Conservation (phyloP, 2,113 vertebrate species). For the Pseudonaja textilis region DNA sequence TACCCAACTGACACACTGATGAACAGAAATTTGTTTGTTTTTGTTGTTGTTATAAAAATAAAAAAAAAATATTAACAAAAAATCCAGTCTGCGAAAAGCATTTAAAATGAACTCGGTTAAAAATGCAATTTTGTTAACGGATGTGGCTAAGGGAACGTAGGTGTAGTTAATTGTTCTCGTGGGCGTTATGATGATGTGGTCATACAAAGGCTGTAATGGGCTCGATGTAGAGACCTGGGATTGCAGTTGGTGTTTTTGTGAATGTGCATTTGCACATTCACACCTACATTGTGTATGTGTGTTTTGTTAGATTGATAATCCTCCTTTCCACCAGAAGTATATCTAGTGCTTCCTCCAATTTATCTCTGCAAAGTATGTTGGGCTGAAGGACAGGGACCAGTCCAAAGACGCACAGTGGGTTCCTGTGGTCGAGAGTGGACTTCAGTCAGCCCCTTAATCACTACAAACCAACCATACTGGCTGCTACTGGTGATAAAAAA, state of each 20-base stretch:
- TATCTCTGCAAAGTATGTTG: neutral
- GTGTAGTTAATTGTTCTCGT: neutral
- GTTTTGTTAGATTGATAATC: neutral
- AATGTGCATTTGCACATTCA: neutral
- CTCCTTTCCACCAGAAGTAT: neutral
- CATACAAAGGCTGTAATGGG: neutral
- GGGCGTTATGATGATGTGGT: neutral
- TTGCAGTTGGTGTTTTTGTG: neutral
- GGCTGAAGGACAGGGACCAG: neutral
- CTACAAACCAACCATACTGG: neutral
- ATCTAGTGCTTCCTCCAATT: neutral
- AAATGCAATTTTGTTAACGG: neutral
- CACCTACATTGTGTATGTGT: neutral
- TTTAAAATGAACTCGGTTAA: neutral
- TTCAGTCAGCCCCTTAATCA: neutral
- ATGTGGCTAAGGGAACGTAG: neutral
- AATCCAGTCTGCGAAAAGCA: neutral
- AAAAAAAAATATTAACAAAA: neutral
- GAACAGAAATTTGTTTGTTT: too few relatives aligned
- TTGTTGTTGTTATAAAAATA: too few relatives aligned
- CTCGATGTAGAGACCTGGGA: neutral
- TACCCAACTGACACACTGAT: too few relatives aligned
- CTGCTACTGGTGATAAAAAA: neutral
- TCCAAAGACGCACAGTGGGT: neutral
- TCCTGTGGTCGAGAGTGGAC: neutral